Base-by-base conservation (phyloP, 2,888 invertebrate species). In the Mactromeris polynyma region DNA sequence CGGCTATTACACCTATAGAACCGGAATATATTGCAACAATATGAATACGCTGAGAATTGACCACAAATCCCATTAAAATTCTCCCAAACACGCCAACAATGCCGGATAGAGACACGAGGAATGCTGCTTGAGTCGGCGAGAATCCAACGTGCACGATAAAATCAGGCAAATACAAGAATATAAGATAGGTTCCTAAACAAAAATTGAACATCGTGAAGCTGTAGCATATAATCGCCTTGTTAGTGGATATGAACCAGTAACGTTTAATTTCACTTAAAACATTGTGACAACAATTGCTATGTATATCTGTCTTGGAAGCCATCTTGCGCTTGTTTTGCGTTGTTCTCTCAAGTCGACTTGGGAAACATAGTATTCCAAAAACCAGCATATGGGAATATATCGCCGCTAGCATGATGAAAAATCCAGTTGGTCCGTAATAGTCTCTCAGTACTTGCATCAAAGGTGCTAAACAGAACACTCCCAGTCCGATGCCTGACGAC, bases 391-490 rank as follows among this genome's bases (percentile, higher is more conserved):
- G 86, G 0, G 85, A 51, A 7, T 87, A 46, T 19, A 88, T 73
- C 3, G 85, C 88, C 11, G 91, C 87, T 0, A 91, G 77, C 42
- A 87, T 87, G 26, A 91, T 83, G 81, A 91, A 91, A 54, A 90
- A 91, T 54, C 91, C 91, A 2, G 73, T 69, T 21, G 88, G 84
- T n/a, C 91, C 91, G 40, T 91, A 91, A n/a, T 58, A 83, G 6
- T 91, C 86, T n/a, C 87, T 81, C 2, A 89, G 33, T 21, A 87
- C 21, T 33, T 91, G 90, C 73, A 90, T 87, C 0, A 89, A 1
- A 7, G 91, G 91, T 14, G 91, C 88, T 73, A 91, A 81, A 17
- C 83, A 83, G 21, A 88, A 85, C 14, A 89, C 42, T 3, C 91
- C 91, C 31, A 88, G 81, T 0, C 91, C 91, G 0, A 86, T 54